These are phyloP conservation scores for Timema cristinae DNA, from an alignment of 2,888 invertebrate genomes.

Conservation along the genomic window DNA sequence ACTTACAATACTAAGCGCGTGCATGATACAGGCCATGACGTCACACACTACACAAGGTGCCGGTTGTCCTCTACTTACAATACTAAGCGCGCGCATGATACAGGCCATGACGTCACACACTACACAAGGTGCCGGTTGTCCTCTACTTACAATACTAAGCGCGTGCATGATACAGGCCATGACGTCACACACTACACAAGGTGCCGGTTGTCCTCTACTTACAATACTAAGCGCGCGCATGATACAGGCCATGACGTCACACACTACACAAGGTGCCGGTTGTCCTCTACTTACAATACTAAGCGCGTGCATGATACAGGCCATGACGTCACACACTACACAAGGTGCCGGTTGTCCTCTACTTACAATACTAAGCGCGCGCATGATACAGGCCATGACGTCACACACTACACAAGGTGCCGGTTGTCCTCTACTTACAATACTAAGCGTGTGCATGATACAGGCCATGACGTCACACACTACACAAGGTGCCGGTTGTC, in stretches of 20 bases:
- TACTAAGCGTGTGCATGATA: constrained; percentile 30
- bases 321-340: no score
- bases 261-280: no score
- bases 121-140: no score
- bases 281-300: constrained; percentile 29
- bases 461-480: no score
- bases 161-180: no score
- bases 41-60: no score
- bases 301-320: neutral
- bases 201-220: constrained; percentile 37
- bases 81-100: constrained; percentile 53
- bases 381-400: constrained; percentile 49
- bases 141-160: constrained; percentile 30
- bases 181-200: no score
- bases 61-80: constrained; percentile 42
- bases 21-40: no score
- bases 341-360: no score
- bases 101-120: constrained; percentile 40
- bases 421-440: no score
- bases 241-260: constrained; percentile 44
- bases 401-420: no score
- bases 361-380: constrained; percentile 53
- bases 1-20: constrained; percentile 30
- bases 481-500: no score
- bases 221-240: constrained; percentile 54